Percentiles rank a stretch among this genome's conserved stretches.
phyloP scores from a whole-genome alignment of 2,797 vertebrate genomes.

The Spinus pinus region DNA sequence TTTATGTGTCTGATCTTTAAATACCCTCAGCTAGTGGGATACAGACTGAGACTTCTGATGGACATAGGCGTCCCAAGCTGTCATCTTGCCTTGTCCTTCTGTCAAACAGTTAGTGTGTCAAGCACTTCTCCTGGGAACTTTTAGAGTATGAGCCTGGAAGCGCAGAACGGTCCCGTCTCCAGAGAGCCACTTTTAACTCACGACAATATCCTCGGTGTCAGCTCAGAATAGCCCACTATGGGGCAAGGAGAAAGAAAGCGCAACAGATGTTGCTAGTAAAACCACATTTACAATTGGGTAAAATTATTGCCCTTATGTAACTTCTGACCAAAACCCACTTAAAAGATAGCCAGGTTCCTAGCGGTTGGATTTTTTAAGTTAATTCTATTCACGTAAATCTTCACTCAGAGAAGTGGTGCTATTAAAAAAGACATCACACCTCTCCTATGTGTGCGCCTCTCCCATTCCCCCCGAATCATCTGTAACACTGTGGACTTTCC shows the following conservation, averaged over 20 bases:
- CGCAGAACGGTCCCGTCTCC: constrained; percentile 37
- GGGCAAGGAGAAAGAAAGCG: constrained; percentile 61
- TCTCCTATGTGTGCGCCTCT: not conserved
- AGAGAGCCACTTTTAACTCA: constrained; percentile 67
- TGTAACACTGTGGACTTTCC: not conserved
- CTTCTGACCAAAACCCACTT: constrained; percentile 48
- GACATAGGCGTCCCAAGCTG: constrained; percentile 52
- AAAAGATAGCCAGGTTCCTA: not conserved
- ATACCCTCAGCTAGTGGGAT: constrained; percentile 55
- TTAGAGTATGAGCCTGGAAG: constrained; percentile 27
- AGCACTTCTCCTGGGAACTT: constrained; percentile 63
- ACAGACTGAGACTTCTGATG: constrained; percentile 45
- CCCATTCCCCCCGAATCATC: not conserved
- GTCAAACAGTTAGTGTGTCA: constrained; percentile 54
- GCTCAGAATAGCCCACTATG: constrained; percentile 73
- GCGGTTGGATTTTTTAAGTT: not conserved
- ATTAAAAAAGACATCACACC: not conserved
- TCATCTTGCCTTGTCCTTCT: constrained; percentile 68
- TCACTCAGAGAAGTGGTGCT: fast-evolving
- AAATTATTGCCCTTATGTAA: constrained; percentile 49
- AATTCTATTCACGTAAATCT: not conserved
- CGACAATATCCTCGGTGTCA: constrained; percentile 61
- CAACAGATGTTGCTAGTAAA: constrained; percentile 76
- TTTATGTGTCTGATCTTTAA: constrained; percentile 61
- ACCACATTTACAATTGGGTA: constrained; percentile 53